Percentiles rank a stretch among this genome's conserved stretches.
These are phyloP conservation scores for Acronicta psi DNA, from an alignment of 2,888 invertebrate species.

Conservation along the genomic window DNA sequence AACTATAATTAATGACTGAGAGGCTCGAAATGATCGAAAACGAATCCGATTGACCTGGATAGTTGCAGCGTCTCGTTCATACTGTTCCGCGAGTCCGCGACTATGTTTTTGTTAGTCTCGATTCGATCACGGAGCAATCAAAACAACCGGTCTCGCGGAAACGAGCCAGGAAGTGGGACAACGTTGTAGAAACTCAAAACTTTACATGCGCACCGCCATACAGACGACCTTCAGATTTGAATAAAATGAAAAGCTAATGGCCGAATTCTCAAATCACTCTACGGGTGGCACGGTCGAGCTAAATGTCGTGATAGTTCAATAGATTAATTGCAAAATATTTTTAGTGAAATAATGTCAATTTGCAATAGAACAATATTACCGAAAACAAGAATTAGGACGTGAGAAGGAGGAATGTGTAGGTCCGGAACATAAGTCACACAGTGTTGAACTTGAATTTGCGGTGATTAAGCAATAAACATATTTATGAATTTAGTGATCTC, in stretches of 20 bases:
- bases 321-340: constrained; percentile 14
- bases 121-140: constrained; percentile 72
- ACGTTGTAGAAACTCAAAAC: constrained; percentile 77
- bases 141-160: constrained; percentile 77
- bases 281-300: constrained; percentile 6
- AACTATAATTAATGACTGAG: constrained; percentile 34
- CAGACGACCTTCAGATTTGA: constrained; percentile 79
- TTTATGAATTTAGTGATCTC: constrained; percentile 29
- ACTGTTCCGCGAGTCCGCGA: constrained; percentile 71
- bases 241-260: constrained; percentile 67
- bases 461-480: constrained; percentile 40
- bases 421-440: too few species aligned
- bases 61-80: constrained; percentile 56
- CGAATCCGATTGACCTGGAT: constrained; percentile 79
- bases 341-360: neutral
- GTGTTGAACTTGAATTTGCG: neutral
- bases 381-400: too few species aligned
- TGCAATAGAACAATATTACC: neutral
- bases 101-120: constrained; percentile 69
- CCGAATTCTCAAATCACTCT: constrained; percentile 45
- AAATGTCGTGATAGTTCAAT: constrained; percentile 38
- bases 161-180: constrained; percentile 77
- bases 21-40: constrained; percentile 61
- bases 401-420: too few species aligned
- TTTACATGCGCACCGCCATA: constrained; percentile 64